Conservation (phyloP, 1,140 invertebrate genomes). For the Ylistrum balloti region DNA sequence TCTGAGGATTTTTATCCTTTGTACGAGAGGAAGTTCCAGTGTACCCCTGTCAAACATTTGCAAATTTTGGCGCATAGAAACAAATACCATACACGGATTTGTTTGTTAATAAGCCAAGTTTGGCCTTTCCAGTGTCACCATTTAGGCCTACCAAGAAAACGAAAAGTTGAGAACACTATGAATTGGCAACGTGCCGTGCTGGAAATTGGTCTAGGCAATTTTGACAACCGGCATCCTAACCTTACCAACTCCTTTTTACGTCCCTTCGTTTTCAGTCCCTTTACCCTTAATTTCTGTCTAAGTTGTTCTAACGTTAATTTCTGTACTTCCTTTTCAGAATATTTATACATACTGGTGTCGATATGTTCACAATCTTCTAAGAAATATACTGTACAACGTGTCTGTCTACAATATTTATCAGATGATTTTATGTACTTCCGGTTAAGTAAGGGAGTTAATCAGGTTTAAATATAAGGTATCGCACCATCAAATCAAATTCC, state of each 20-base stretch:
- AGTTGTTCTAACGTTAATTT: constrained; percentile 51
- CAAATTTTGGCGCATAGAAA: too few species aligned
- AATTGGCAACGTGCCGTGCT: neutral
- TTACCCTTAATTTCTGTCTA: constrained; percentile 62
- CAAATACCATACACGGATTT: too few species aligned
- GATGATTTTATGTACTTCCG: constrained; percentile 29
- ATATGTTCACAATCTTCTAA: neutral
- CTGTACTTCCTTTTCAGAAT: neutral
- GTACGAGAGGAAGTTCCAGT: too few species aligned
- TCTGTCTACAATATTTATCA: neutral
- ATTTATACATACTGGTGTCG: neutral
- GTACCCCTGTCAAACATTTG: too few species aligned
- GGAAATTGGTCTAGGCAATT: neutral
- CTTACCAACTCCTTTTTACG: constrained; percentile 70
- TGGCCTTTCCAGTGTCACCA: neutral
- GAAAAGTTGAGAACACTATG: neutral
- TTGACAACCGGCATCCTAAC: neutral
- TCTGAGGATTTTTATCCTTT: too few species aligned
- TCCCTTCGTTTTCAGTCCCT: constrained; percentile 63
- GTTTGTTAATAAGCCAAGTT: too few species aligned
- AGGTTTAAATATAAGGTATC: neutral
- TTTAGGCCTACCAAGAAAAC: neutral
- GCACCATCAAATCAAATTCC: neutral
- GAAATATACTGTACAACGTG: neutral
- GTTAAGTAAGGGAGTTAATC: neutral